Evolutionary conservation across 2,888 invertebrate species (phyloP), one percentile per base, ranked within the genome.

Genomic region (Mythimna albipuncta): DNA sequence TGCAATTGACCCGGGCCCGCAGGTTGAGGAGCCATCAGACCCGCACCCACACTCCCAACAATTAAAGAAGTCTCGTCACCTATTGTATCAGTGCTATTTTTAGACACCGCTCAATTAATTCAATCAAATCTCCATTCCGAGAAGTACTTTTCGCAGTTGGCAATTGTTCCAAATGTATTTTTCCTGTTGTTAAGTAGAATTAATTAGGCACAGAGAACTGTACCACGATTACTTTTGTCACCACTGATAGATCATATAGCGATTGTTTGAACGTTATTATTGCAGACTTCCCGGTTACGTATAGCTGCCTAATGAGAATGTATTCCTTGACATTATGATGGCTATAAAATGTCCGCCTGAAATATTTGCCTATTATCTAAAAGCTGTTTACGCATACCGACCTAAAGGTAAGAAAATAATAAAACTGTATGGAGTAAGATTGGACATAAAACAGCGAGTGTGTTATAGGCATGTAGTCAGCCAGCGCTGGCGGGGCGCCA

Each of bases 401-500:
- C 72, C 41, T 66, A 69, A 69, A 73, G 73, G 75, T 75, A 77
- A 75, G 64, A 52, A 63, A 52, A 63, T 74, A 68, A 72, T 77
- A 82, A 85, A 84, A 73, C 21, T 47, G 41, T 63, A 76, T 72
- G 58, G 41, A 72, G 62, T 72, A 80, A 79, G 67, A 74, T 75
- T 75, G 72, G 44, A 69, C 26, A 75, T 84, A 74, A 82, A 85
- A 57, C 73, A 81, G 75, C 59, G 32, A 26, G 62, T 58, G 66
- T 77, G 68, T 55, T 72, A 64, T 52, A 66, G 77, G 59, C 64
- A 70, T 58, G 64, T 64, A 65, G 84, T 69, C 54, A 72, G 59
- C 58, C 21, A 26, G 67, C 41, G 61, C 77, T 85, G 85, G 85
- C 85, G 35, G 50, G 61, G 71, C 65, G 85, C 85, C 85, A 85